Conservation (phyloP, 2,888 invertebrate species). For the Zygaena filipendulae region DNA sequence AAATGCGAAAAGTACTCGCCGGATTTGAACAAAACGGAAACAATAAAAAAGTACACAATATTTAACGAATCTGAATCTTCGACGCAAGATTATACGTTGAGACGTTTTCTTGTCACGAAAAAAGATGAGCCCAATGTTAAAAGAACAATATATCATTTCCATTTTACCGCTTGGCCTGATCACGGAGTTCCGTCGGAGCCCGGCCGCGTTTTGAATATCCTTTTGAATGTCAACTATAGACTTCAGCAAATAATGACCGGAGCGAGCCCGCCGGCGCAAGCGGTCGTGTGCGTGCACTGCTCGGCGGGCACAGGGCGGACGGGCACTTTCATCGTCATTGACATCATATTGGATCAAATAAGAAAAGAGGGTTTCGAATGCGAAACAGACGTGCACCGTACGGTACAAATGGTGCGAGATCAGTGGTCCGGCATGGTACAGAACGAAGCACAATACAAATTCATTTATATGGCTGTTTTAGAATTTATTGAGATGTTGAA, state of each 20-base stretch:
- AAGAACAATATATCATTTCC: conserved; percentile 58
- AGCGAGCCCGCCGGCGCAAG: conserved; percentile 48
- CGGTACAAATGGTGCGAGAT: conserved; percentile 96
- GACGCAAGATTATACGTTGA: conserved; percentile 89
- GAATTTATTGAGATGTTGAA: conserved; percentile 94
- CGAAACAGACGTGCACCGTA: conserved; percentile 98
- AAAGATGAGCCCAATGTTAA: conserved; percentile 40
- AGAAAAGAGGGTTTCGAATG: conserved; percentile 93
- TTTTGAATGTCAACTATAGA: conserved; percentile 91
- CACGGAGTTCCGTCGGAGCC: conserved; percentile 98
- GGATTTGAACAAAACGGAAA: conserved; percentile 80
- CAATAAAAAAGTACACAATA: conserved; percentile 82
- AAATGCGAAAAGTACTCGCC: conserved; percentile 99
- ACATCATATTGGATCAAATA: conserved; percentile 97
- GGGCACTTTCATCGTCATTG: conserved; percentile 98
- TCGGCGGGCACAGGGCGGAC: conserved; percentile 98
- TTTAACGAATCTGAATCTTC: conserved; percentile 83
- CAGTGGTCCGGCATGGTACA: conserved; percentile 99
- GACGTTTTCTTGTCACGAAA: conserved; percentile 77
- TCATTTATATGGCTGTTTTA: conserved; percentile 97
- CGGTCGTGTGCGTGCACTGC: conserved; percentile 90
- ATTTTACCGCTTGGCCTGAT: conserved; percentile 90
- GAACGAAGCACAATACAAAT: conserved; percentile 99
- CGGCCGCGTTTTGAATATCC: conserved; percentile 94
- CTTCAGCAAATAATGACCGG: conserved; percentile 79